Conservation (phyloP, 2,888 invertebrate genomes). For the Aquatica leii region DNA sequence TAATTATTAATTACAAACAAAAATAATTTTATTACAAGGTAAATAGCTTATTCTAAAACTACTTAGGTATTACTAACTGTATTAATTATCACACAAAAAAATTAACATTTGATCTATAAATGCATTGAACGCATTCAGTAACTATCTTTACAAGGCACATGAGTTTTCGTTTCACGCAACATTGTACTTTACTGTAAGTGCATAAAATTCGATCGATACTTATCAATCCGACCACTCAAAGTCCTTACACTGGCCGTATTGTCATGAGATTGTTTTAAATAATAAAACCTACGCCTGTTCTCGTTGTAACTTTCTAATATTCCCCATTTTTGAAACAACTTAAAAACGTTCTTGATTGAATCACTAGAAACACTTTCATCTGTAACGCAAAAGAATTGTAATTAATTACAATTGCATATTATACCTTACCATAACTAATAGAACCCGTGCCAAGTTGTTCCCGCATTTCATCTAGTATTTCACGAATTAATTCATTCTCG, state of each 20-base stretch:
- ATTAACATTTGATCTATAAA: neutral
- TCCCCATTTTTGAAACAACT: slow-evolving; percentile 82
- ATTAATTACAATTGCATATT: neutral
- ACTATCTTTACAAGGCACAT: neutral
- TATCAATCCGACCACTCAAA: slow-evolving; percentile 53
- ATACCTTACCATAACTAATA: slow-evolving; percentile 68
- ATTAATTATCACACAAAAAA: slow-evolving; percentile 7
- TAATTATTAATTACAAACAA: no score
- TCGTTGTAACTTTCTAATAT: slow-evolving; percentile 70
- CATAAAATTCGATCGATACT: slow-evolving; percentile 45
- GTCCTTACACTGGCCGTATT: slow-evolving; percentile 50
- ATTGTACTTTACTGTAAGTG: neutral
- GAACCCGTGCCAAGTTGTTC: slow-evolving; percentile 67
- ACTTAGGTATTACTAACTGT: no score
- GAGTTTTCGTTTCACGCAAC: neutral
- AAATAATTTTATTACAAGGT: no score
- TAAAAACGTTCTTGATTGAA: slow-evolving; percentile 84
- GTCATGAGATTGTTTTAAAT: slow-evolving; percentile 54
- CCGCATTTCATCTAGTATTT: slow-evolving; percentile 72
- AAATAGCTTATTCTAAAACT: no score
- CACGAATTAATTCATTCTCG: slow-evolving; percentile 73
- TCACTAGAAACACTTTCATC: slow-evolving; percentile 90
- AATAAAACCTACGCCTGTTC: slow-evolving; percentile 55
- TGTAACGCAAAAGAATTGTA: slow-evolving; percentile 57
- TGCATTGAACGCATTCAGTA: neutral